These are phyloP conservation scores for Acrocephalus scirpaceus DNA, from an alignment of 2,797 vertebrate species.

Conservation along the genomic window DNA sequence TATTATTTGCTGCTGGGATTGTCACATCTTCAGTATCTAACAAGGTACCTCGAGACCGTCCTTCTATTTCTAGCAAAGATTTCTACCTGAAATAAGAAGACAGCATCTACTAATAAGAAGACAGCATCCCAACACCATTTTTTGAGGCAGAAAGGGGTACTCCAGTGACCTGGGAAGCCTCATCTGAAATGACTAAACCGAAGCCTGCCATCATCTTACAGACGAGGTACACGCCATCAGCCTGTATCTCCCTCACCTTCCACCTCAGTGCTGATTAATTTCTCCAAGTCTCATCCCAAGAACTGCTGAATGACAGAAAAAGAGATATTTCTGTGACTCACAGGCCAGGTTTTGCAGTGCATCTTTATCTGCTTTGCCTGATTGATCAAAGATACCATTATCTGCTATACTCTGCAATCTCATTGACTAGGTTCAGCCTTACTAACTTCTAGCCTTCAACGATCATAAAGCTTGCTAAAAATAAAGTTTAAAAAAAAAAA, in stretches of 20 bases:
- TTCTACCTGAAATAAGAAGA: constrained; percentile 34
- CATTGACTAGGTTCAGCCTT: background rate
- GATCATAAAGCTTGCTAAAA: background rate
- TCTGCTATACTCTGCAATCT: background rate
- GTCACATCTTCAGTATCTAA: constrained; percentile 1
- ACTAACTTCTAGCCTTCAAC: background rate
- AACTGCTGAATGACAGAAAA: constrained; percentile 21
- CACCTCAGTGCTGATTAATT: constrained; percentile 24
- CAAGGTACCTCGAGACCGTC: constrained; percentile 3
- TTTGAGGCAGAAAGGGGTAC: background rate
- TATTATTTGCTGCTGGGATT: constrained; percentile 1
- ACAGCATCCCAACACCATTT: background rate
- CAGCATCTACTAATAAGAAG: background rate
- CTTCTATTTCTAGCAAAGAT: background rate
- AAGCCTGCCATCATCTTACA: constrained; percentile 5
- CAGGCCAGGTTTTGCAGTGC: background rate
- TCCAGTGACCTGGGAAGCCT: background rate
- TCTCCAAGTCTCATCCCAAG: background rate
- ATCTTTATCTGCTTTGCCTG: constrained; percentile 37
- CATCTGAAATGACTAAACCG: constrained; percentile 10
- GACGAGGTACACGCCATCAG: background rate
- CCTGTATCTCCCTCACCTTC: constrained; percentile 13
- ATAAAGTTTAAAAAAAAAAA: background rate
- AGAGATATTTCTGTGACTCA: background rate
- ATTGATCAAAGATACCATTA: constrained; percentile 1